Base-by-base conservation (phyloP, 2,888 invertebrate genomes). In the Drosophila vallismaia region DNA sequence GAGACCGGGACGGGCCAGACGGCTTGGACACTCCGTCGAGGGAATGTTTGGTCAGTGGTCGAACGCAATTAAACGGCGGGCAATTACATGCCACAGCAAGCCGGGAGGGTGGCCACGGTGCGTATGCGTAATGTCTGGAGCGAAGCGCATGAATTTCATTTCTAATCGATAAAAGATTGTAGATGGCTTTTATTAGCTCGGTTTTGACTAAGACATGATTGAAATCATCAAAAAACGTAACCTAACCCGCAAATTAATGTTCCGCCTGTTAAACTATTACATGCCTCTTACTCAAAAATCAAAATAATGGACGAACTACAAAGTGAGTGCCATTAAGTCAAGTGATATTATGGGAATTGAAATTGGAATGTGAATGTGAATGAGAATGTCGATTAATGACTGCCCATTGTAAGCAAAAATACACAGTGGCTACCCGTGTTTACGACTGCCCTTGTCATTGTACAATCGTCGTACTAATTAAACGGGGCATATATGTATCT, bases 401-500 rank as follows among this genome's bases (percentile, higher is more conserved):
- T 38, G 52, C 26, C 63, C 29, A 46, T 63, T 63, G 64, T 63
- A 63, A 64, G 26, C 51, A 8, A 45, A 62, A 52, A 62, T 64
- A 46, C 38, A 62, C 63, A 53, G 42, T 36, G 54, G 64, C 64
- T 64, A 54, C 64, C 19, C 64, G 64, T 63, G 64, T 63, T 64
- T 40, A 31, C n/a, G 26, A 14, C 31, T 51, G 40, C 40, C 51
- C 52, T 71, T 60, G 67, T 45, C 68, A 71, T 59, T 71, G 78
- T 69, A 78, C 14, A 42, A 42, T 42, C 44, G 69, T 56, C 70
- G 56, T 68, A 72, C 81, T 79, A 83, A 86, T 81, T 77, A 70
- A 59, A 59, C 66, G 60, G 56, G 50, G 45, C 19, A 19, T 19
- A 19, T 54, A 55, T 40, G 14, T 62, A 62, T 48, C 49, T n/a